A percentile compares a stretch with the other conserved stretches of the same genome.
Evolutionary conservation across 2,888 invertebrate genomes (phyloP).

Genomic region (Drosophila multiciliata): DNA sequence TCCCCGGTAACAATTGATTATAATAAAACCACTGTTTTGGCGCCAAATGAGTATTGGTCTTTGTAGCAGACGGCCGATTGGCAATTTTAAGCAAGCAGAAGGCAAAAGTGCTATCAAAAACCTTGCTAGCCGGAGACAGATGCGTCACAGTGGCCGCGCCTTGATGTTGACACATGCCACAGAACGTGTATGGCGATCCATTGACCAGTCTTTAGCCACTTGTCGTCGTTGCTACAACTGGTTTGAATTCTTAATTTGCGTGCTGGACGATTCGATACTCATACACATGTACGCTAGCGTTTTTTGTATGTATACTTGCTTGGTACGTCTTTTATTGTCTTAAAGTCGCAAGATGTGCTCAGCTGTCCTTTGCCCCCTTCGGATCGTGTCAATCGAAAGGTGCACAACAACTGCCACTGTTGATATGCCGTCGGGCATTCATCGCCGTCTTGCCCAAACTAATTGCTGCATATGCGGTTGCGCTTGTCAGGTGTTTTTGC

Average conservation of each 20-base stretch:
- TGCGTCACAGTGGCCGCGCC: conserved; percentile 53
- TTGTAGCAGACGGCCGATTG: conserved; percentile 7
- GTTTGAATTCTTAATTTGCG: conserved; percentile 78
- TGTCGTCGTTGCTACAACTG: conserved; percentile 61
- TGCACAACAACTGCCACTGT: conserved; percentile 63
- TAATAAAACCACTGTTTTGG: conserved; percentile 26
- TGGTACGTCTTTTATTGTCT: conserved; percentile 31
- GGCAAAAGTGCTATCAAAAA: conserved; percentile 23
- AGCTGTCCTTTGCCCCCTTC: conserved; percentile 37
- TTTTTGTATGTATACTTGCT: conserved; percentile 17
- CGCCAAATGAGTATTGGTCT: conserved; percentile 29
- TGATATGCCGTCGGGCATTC: conserved; percentile 52
- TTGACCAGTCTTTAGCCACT: conserved; percentile 61
- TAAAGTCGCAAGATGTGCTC: conserved; percentile 33
- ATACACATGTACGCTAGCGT: conserved; percentile 23
- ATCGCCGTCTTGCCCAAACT: conserved; percentile 56
- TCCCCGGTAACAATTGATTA: neutral
- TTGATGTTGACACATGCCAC: conserved; percentile 69
- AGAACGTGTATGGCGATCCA: conserved; percentile 43
- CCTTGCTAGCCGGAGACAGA: conserved; percentile 47
- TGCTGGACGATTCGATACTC: conserved; percentile 45
- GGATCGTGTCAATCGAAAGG: conserved; percentile 71
- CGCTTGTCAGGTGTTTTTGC: conserved; percentile 67
- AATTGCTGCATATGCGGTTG: conserved; percentile 68
- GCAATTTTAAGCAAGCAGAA: conserved; percentile 33